phyloP scores from a whole-genome alignment of 2,888 invertebrate genomes.

The Pantelozetes paolii region DNA sequence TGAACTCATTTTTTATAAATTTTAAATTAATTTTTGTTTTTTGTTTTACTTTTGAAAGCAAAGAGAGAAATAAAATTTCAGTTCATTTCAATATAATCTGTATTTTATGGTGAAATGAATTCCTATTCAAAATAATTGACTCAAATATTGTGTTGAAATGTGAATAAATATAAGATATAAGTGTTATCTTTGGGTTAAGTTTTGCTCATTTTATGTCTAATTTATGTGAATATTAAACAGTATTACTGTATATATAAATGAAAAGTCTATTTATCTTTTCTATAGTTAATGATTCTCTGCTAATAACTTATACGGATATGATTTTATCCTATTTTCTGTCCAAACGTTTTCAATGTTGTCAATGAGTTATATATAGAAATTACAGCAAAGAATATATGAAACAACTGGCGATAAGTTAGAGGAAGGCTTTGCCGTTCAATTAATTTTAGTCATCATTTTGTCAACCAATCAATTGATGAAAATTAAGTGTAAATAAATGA shows the following conservation, averaged over 20 bases:
- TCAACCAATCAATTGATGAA: background rate
- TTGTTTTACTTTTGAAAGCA: too few species aligned
- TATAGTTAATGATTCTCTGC: conserved; percentile 11
- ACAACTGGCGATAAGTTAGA: background rate
- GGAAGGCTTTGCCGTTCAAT: background rate
- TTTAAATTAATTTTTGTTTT: too few species aligned
- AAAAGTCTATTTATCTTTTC: conserved; percentile 11
- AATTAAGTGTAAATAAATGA: too few species aligned
- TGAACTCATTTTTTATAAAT: too few species aligned
- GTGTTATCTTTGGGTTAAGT: background rate
- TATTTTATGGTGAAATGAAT: too few species aligned
- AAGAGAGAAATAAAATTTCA: too few species aligned
- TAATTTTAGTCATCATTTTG: background rate
- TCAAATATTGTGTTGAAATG: background rate
- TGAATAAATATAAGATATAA: background rate
- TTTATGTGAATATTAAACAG: conserved; percentile 5
- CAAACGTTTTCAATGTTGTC: background rate
- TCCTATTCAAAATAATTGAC: too few species aligned
- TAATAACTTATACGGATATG: conserved; percentile 11
- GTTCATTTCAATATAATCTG: too few species aligned
- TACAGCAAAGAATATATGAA: background rate
- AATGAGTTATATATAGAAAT: background rate
- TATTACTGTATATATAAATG: background rate
- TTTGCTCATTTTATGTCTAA: conserved; percentile 4
- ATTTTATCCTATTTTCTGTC: conserved; percentile 23